Evolutionary conservation across 1,140 invertebrate species (phyloP).

Genomic region (Zaprionus taronus): DNA sequence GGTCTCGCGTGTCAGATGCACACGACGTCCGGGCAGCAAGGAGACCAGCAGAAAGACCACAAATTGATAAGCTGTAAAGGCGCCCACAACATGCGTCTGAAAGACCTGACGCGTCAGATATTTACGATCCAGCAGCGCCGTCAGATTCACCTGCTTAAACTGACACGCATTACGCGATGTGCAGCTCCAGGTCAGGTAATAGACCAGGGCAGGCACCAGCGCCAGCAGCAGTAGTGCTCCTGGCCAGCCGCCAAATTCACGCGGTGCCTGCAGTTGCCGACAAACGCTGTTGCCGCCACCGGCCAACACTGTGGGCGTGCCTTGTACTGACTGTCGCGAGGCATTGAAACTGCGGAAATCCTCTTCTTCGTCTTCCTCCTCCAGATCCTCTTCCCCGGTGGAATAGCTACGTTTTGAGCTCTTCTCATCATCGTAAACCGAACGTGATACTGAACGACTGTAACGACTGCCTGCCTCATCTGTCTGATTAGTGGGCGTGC

Average conservation of each 20-base stretch:
- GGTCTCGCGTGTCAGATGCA: conserved; percentile 79
- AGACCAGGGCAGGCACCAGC: conserved; percentile 56
- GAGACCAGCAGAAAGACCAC: conserved; percentile 80
- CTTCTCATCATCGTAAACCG: conserved; percentile 74
- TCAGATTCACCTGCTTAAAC: conserved; percentile 65
- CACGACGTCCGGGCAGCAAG: conserved; percentile 84
- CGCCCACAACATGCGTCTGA: conserved; percentile 64
- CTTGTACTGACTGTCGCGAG: conserved; percentile 38
- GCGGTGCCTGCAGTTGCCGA: conserved; percentile 51
- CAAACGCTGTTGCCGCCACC: conserved; percentile 30
- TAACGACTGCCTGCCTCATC: conserved; percentile 72
- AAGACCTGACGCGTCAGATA: conserved; percentile 74
- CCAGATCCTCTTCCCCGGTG: conserved; percentile 82
- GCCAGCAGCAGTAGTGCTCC: conserved; percentile 73
- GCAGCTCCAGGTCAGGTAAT: conserved; percentile 81
- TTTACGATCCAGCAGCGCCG: conserved; percentile 61
- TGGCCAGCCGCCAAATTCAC: conserved; percentile 80
- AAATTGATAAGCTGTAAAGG: conserved; percentile 75
- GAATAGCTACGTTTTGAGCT: conserved; percentile 84
- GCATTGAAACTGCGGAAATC: conserved; percentile 71
- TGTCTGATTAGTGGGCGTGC: conserved; percentile 58
- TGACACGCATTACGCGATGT: conserved; percentile 75
- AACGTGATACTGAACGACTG: conserved; percentile 76
- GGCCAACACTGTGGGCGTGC: conserved; percentile 3
- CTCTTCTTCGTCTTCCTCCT: conserved; percentile 67